phyloP scores from a whole-genome alignment of 1,140 invertebrate genomes.

The Listronotus oregonensis region DNA sequence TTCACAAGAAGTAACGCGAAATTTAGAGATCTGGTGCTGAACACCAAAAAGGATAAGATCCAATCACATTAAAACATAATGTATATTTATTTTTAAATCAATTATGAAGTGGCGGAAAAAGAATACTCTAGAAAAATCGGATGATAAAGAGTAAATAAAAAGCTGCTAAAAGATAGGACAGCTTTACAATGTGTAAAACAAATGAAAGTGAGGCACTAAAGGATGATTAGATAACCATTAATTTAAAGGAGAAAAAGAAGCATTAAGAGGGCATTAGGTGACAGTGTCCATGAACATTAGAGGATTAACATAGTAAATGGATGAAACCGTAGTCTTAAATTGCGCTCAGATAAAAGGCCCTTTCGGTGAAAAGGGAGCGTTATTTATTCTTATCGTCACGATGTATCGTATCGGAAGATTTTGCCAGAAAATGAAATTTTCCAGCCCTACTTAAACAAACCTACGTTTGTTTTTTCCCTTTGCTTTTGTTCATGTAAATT shows the following conservation, averaged over 20 bases:
- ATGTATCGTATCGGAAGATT: conserved; percentile 47
- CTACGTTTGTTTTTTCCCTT: conserved; percentile 41
- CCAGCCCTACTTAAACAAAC: conserved; percentile 40
- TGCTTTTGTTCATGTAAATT: conserved; percentile 30
- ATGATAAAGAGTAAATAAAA: neutral
- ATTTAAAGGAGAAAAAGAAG: conserved; percentile 40
- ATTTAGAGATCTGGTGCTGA: too few species aligned
- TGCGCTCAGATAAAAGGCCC: conserved; percentile 42
- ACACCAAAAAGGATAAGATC: too few species aligned
- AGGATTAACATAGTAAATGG: conserved; percentile 49
- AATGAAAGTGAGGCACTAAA: conserved; percentile 22
- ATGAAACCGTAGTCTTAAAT: conserved; percentile 44
- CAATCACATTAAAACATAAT: too few species aligned
- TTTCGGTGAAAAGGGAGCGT: conserved; percentile 41
- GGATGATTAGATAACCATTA: conserved; percentile 42
- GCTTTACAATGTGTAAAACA: conserved; percentile 21
- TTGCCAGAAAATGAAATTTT: conserved; percentile 46
- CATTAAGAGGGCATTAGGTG: conserved; percentile 43
- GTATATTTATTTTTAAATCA: too few species aligned
- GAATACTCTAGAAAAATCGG: too few species aligned
- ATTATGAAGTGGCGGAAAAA: too few species aligned
- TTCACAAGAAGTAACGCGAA: too few species aligned
- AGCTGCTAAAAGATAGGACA: neutral
- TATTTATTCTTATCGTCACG: conserved; percentile 50
- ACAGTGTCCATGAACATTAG: conserved; percentile 46